Evolutionary conservation across 2,797 vertebrate genomes (phyloP).

Genomic region (Sebastes umbrosus): DNA sequence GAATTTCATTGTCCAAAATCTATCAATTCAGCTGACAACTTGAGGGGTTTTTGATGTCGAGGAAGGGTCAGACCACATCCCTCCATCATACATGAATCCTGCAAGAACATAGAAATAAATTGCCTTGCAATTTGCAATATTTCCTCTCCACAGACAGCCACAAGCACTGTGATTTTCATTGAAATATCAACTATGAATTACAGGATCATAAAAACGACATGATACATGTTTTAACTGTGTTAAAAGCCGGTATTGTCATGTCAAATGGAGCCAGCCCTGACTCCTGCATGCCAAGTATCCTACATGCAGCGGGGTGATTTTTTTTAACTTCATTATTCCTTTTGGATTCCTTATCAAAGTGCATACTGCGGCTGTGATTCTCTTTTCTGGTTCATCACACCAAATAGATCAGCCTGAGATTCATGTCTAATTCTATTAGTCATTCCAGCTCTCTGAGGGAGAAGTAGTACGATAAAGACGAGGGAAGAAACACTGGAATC

Average conservation of each 20-base stretch:
- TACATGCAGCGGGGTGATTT: conserved; percentile 15
- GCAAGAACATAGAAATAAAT: conserved; percentile 5
- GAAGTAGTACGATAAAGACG: conserved; percentile 27
- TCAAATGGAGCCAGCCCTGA: conserved; percentile 17
- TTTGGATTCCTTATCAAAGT: conserved; percentile 70
- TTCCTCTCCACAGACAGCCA: background rate
- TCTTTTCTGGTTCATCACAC: conserved; percentile 55
- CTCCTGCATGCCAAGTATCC: conserved; percentile 9
- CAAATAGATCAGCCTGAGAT: conserved; percentile 55
- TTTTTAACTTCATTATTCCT: conserved; percentile 57
- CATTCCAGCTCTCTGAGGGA: conserved; percentile 40
- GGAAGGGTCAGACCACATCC: conserved; percentile 7
- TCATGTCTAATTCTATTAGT: conserved; percentile 65
- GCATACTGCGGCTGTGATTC: conserved; percentile 59
- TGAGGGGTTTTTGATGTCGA: conserved; percentile 14
- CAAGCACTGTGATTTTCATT: conserved; percentile 3
- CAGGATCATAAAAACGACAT: background rate
- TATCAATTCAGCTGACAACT: conserved; percentile 28
- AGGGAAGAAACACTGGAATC: conserved; percentile 33
- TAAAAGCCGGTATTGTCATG: background rate
- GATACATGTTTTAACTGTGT: background rate
- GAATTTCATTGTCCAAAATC: conserved; percentile 5
- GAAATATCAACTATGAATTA: conserved; percentile 5
- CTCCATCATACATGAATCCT: conserved; percentile 6
- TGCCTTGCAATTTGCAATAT: background rate